Conservation (phyloP, 2,113 vertebrate species). For the Variabilichromis moorii region DNA sequence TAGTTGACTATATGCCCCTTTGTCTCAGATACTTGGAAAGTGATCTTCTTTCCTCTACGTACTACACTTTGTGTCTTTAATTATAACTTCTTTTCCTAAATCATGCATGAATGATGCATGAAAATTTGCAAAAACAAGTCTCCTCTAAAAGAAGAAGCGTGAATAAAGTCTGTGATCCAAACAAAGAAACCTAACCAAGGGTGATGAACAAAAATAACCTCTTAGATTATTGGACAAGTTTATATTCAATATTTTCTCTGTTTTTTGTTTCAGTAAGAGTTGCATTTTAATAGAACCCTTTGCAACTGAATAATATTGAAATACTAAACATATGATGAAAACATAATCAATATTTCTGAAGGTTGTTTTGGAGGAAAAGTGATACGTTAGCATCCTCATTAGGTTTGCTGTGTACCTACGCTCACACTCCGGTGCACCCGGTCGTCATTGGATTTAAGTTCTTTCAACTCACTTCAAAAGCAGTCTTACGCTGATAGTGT, state of each 20-base stretch:
- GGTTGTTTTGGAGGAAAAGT: background rate
- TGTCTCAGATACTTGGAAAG: background rate
- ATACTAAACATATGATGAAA: background rate
- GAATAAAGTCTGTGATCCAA: background rate
- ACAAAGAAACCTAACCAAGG: background rate
- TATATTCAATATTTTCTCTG: background rate
- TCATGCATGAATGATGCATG: background rate
- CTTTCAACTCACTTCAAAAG: slow-evolving; percentile 54
- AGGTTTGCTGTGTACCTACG: background rate
- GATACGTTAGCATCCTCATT: slow-evolving; percentile 13
- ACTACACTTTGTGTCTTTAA: background rate
- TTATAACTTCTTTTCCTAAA: background rate
- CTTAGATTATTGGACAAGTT: background rate
- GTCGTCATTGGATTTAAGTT: slow-evolving; percentile 24
- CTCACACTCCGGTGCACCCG: background rate
- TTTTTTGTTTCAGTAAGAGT: background rate
- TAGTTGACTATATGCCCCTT: background rate
- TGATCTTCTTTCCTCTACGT: background rate
- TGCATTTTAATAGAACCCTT: background rate
- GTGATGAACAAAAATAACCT: background rate
- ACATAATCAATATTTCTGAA: background rate
- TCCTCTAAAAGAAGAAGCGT: background rate
- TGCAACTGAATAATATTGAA: background rate
- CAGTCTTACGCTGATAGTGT: slow-evolving; percentile 11
- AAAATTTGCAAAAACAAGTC: background rate